Evolutionary conservation across 2,888 invertebrate genomes (phyloP), one percentile per base, ranked within the genome.

Genomic region (Copidosoma aretas): DNA sequence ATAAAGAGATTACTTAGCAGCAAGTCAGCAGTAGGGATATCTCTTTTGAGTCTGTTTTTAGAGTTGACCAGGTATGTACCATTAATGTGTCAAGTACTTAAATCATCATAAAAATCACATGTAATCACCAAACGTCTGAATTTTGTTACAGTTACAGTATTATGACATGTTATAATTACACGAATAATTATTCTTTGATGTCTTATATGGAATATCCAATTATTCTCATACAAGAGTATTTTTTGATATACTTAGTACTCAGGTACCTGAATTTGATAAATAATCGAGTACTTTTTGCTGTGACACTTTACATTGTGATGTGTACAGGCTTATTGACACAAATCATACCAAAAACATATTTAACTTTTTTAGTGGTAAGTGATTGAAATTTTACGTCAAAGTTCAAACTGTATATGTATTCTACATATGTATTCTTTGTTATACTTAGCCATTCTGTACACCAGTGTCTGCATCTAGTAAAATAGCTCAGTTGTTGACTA

Each of bases 181-280:
- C 88, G 41, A 92, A 91, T 80, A 86, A 86, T 15, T 94, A 94
- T 81, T 88, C 90, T 15, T 75, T 92, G 14, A 84, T 93, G 73
- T 91, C 93, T 0, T 95, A 93, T 77, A 83, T 94, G 87, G 95
- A 95, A 79, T 94, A 94, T 82, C 93, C 93, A 0, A 89, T 94
- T 56, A 89, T 94, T 73, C 82, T 94, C 67, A 61, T 89, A 1
- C 94, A 94, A 85, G 90, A 93, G 77, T 89, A 91, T 73, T 84
- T 92, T 12, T 84, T 94, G 71, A 88, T 94, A 74, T 91, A 87
- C 78, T 87, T 90, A 64, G 91, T 91, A 2, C 83, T 94, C 67
- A 88, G 89, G 78, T 93, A 90, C 79, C 88, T 89, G 77, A 84
- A 87, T 43, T 76, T 87, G 71, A 78, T 93, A 56, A 86, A 88